phyloP scores from a whole-genome alignment of 1,140 invertebrate species.

The Rhopalosiphum maidis region DNA sequence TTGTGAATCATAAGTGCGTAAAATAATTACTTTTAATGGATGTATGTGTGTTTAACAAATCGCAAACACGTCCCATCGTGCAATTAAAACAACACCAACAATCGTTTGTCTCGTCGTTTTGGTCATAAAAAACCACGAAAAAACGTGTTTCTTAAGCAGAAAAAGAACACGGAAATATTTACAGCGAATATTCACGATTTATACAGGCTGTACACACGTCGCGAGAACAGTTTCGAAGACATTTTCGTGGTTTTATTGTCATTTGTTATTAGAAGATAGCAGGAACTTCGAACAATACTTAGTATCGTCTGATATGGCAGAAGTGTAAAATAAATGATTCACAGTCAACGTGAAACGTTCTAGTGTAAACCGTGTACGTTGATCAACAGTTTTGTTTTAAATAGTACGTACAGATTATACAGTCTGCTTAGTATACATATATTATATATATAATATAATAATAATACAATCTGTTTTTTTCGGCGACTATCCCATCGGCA shows the following conservation, averaged over 20 bases:
- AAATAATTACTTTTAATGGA: not conserved
- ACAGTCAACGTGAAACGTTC: not conserved
- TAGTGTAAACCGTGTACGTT: not conserved
- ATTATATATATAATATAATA: not conserved
- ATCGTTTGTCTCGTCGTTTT: not conserved
- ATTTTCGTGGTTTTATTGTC: not conserved
- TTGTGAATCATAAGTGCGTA: not conserved
- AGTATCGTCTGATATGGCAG: not conserved
- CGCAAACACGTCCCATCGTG: not conserved
- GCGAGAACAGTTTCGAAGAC: not conserved
- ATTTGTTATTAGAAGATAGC: not conserved
- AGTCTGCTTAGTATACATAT: not conserved
- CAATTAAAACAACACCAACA: not conserved
- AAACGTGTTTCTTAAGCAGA: not conserved
- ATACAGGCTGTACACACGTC: too few species aligned
- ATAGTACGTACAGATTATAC: not conserved
- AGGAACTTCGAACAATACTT: not conserved
- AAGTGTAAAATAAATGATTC: not conserved
- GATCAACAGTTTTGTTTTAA: not conserved
- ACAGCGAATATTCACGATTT: too few species aligned
- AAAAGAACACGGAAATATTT: not conserved
- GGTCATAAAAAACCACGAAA: not conserved
- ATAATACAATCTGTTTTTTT: not conserved
- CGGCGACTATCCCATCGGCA: not conserved
- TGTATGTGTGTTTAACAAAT: not conserved